Evolutionary conservation across 2,113 vertebrate genomes (phyloP).

Genomic region (Nipponia nippon): DNA sequence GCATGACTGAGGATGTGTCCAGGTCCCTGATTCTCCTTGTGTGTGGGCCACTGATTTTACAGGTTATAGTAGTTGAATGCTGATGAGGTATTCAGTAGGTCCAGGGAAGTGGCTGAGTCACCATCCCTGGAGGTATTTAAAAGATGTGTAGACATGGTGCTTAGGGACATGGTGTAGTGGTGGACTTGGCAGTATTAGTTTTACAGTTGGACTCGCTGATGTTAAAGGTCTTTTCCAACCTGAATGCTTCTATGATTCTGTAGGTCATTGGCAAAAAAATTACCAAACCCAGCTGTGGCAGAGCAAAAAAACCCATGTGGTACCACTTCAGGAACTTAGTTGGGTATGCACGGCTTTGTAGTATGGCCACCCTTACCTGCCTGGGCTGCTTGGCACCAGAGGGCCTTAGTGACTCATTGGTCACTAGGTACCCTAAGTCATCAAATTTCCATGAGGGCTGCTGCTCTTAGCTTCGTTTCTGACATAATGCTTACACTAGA

Average conservation of each 20-base stretch:
- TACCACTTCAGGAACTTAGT: neutral
- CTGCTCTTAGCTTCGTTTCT: neutral
- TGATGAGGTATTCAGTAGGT: neutral
- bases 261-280: neutral
- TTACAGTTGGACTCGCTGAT: neutral
- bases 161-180: neutral
- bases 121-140: neutral
- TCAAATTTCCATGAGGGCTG: neutral
- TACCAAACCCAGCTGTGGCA: neutral
- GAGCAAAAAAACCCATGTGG: neutral
- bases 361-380: fast-evolving
- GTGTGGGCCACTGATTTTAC: neutral
- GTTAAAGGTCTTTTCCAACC: neutral
- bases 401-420: neutral
- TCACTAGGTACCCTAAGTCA: neutral
- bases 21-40: neutral
- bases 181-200: neutral
- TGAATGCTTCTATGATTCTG: neutral
- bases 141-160: neutral
- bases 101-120: neutral
- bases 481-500: neutral
- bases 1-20: neutral
- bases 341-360: neutral
- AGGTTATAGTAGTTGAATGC: neutral
- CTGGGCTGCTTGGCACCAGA: neutral